phyloP scores from a whole-genome alignment of 2,888 invertebrate genomes.

The Congeria kusceri region DNA sequence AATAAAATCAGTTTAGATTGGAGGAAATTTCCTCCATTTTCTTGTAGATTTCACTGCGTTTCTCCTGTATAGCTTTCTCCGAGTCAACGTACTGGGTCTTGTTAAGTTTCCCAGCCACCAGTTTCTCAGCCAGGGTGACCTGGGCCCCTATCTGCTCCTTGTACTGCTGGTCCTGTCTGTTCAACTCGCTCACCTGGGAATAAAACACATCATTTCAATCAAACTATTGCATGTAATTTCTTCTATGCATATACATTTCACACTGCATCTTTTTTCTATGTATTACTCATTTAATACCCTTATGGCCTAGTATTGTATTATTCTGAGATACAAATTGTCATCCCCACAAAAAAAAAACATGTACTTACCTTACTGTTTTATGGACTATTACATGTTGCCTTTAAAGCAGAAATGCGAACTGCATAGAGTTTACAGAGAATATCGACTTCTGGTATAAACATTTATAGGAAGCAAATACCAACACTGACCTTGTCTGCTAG shows the following conservation, averaged over 20 bases:
- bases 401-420: no score
- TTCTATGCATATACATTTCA: not conserved
- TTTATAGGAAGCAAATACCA: no score
- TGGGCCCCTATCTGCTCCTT: conserved; percentile 82
- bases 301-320: no score
- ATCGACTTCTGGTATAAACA: no score
- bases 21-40: conserved; percentile 83
- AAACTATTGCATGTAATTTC: not conserved
- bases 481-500: no score
- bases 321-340: no score
- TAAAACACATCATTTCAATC: conserved; percentile 5
- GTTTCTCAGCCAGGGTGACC: conserved; percentile 88
- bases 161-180: conserved; percentile 87
- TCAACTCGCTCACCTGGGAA: conserved; percentile 87
- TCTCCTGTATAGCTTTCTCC: conserved; percentile 87
- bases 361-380: no score
- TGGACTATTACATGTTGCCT: no score
- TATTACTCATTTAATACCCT: not conserved
- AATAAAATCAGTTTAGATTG: conserved; percentile 38
- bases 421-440: no score
- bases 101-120: conserved; percentile 88
- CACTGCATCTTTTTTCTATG: not conserved
- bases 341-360: no score
- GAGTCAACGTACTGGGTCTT: conserved; percentile 88
- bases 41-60: conserved; percentile 87